Base-by-base conservation (phyloP, 2,113 vertebrate species). In the Hyperoodon ampullatus region DNA sequence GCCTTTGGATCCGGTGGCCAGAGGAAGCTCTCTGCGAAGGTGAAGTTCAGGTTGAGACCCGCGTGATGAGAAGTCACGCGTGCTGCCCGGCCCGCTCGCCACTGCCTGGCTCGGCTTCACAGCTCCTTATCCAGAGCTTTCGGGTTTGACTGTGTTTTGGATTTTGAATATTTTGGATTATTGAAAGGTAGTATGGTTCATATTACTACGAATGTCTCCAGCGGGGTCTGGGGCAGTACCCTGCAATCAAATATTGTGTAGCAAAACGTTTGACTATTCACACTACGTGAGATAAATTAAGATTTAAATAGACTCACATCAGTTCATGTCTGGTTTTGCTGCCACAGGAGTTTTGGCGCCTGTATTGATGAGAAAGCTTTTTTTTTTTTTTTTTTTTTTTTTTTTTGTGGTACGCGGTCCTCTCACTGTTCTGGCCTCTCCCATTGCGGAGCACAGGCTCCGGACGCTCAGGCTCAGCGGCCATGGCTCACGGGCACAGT, bases 281-380 rank as follows among this genome's bases (percentile, higher is more conserved):
- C 72, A 26, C 61, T 71, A 58, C 95, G 90, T 94, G 94, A 97
- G 96, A 82, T 42, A 47, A 93, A 88, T 94, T 66, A 80, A 89
- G 94, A 74, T 89, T 95, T 89, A 82, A 95, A 47, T 86, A 95
- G 90, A 92, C 53, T 83, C 84, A 26, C n/a, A 47, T 80, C 94
- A 78, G 86, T 84, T 93, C 63, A 4, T 23, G 74, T 77, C 95
- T 70, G 63, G 55, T 78, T 92, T 82, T 93, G 86, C 87, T 95
- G 97, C 84, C 90, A 58, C 30, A 53, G 42, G 55, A 78, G 75
- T 77, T 96, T 86, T 68, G 83, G 84, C 19, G 0, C 71, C 61
- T 89, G 21, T 26, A 28, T 10, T 10, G 77, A 80, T 70, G 87
- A 95, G 94, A 61, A 87, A 85, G 89, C 68, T 58, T 94, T 95